Percentiles rank a stretch among this genome's conserved stretches.
Conservation (phyloP, 2,113 vertebrate species). For the Oreotragus oreotragus region DNA sequence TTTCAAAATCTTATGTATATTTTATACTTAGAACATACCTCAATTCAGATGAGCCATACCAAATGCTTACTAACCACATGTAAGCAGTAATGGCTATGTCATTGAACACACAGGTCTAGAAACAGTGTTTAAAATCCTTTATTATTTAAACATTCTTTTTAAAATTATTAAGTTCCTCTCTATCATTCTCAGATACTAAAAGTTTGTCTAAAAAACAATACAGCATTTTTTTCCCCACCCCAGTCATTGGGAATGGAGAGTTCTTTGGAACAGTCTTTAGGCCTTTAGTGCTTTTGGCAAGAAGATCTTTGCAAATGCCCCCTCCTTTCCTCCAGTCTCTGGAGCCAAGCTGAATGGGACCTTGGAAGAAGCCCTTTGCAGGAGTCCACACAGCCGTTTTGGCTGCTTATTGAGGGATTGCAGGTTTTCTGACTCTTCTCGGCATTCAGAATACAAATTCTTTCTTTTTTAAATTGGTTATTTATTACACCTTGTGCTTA, state of each 20-base stretch:
- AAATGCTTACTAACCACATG: neutral
- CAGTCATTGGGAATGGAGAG: neutral
- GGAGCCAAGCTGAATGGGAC: neutral
- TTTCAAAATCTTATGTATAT: neutral
- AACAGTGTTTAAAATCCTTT: neutral
- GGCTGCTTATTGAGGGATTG: neutral
- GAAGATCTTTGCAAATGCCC: neutral
- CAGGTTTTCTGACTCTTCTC: neutral
- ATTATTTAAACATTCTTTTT: neutral
- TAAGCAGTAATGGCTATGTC: neutral
- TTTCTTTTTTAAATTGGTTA: neutral
- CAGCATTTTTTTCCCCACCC: neutral
- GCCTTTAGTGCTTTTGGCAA: neutral
- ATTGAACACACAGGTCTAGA: neutral
- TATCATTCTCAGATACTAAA: neutral
- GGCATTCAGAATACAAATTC: neutral
- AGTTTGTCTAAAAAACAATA: neutral
- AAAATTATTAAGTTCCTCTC: neutral
- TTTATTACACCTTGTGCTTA: neutral
- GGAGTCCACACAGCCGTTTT: neutral
- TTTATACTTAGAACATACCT: neutral
- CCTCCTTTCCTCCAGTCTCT: neutral
- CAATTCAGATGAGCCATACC: neutral
- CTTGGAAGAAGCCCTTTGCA: neutral
- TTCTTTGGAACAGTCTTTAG: neutral